phyloP scores from a whole-genome alignment of 2,113 vertebrate genomes.

The Mus spicilegus region DNA sequence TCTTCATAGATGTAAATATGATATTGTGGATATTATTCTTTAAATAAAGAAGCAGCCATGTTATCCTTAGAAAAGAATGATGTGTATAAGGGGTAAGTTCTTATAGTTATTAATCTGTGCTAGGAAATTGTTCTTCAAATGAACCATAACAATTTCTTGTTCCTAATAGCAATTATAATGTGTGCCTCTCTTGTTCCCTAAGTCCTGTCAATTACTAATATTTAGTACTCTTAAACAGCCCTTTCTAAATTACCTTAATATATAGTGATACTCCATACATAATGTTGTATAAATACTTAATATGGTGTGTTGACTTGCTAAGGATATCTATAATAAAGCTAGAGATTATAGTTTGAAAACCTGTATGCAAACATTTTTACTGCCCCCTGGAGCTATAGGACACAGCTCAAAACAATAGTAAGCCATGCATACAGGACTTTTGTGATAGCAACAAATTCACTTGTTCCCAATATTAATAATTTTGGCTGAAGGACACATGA shows the following conservation, averaged over 20 bases:
- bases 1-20: neutral
- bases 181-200: neutral
- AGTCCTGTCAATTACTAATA: neutral
- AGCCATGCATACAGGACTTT: neutral
- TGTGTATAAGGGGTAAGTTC: neutral
- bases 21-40: neutral
- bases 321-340: neutral
- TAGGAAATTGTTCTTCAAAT: neutral
- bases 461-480: neutral
- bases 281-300: neutral
- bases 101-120: neutral
- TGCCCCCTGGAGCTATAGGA: neutral
- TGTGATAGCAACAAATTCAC: neutral
- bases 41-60: neutral
- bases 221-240: neutral
- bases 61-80: no score
- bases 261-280: neutral
- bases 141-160: neutral
- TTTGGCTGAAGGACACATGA: neutral
- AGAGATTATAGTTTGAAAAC: neutral
- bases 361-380: neutral
- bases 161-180: neutral
- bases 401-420: neutral
- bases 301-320: no score
- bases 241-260: neutral